Evolutionary conservation across 2,113 vertebrate species (phyloP).

Genomic region (Neodon shergylaensis): DNA sequence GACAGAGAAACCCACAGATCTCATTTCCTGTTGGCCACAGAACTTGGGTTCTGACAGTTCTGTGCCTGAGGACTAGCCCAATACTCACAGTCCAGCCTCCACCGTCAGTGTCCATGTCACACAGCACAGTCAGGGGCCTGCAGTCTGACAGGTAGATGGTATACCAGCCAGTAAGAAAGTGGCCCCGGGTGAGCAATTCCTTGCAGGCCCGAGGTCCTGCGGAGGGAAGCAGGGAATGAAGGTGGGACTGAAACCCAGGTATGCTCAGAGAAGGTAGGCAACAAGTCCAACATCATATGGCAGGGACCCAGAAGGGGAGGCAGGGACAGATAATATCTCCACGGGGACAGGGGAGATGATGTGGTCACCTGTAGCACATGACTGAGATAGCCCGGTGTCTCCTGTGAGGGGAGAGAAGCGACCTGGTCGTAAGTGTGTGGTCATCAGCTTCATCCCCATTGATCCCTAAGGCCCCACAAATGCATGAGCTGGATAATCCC

Average conservation of each 20-base stretch:
- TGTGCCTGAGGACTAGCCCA: accelerated
- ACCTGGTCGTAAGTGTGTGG: background rate
- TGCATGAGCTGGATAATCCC: background rate
- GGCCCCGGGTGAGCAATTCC: slow-evolving; percentile 51
- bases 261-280: background rate
- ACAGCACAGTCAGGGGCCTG: slow-evolving; percentile 57
- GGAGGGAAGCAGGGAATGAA: accelerated
- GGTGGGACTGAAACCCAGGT: accelerated
- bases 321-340: accelerated
- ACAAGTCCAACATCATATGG: background rate
- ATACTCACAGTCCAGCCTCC: slow-evolving; percentile 74
- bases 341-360: background rate
- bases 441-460: background rate
- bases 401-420: background rate
- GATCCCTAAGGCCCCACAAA: background rate
- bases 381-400: background rate
- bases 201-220: slow-evolving; percentile 62
- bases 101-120: slow-evolving; percentile 65
- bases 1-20: background rate
- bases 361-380: slow-evolving; percentile 37
- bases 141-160: slow-evolving; percentile 65
- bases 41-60: background rate
- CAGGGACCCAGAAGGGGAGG: too few species aligned
- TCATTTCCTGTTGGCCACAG: accelerated
- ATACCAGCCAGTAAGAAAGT: slow-evolving; percentile 69